Conservation (phyloP, 2,888 invertebrate species). For the Cetonia aurata region DNA sequence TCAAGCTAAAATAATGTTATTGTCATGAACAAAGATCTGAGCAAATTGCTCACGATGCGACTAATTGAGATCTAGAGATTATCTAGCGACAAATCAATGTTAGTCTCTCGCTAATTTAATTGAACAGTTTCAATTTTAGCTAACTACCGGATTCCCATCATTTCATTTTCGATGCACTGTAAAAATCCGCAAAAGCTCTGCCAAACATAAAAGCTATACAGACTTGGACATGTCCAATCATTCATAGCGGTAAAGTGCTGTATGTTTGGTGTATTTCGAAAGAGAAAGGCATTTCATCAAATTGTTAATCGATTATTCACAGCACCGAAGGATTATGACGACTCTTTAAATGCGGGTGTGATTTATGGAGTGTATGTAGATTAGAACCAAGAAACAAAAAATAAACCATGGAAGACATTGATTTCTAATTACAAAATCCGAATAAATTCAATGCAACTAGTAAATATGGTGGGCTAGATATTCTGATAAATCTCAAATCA, state of each 20-base stretch:
- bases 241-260: conserved; percentile 9
- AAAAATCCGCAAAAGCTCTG: neutral
- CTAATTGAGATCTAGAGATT: too few species aligned
- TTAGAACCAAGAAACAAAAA: neutral
- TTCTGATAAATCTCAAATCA: too few species aligned
- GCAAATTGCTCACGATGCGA: too few species aligned
- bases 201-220: neutral
- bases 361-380: neutral
- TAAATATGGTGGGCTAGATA: too few species aligned
- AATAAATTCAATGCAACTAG: too few species aligned
- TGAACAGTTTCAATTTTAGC: neutral
- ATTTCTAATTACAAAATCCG: too few species aligned
- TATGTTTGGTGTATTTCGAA: neutral
- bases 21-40: too few species aligned
- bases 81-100: too few species aligned
- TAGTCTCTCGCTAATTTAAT: too few species aligned
- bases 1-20: too few species aligned
- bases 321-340: neutral
- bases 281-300: neutral
- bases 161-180: neutral
- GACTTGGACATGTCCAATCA: conserved; percentile 1
- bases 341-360: neutral
- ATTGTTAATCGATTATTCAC: conserved; percentile 4
- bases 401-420: too few species aligned
- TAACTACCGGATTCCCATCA: neutral